phyloP scores from a whole-genome alignment of 2,888 invertebrate species.

The Protonemura montana region DNA sequence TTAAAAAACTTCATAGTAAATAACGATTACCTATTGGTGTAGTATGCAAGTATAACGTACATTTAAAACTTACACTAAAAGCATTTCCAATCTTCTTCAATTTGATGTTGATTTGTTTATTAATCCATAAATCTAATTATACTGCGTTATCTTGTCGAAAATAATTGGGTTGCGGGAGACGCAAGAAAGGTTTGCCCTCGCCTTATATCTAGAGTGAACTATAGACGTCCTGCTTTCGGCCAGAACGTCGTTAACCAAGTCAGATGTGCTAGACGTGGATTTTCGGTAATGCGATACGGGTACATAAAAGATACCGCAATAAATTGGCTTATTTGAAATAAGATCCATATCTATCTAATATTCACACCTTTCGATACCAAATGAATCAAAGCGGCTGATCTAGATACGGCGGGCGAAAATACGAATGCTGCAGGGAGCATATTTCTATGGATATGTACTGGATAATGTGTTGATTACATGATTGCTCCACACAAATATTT shows the following conservation, averaged over 20 bases:
- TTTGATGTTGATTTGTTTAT: slow-evolving; percentile 23
- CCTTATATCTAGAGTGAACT: neutral
- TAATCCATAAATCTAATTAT: slow-evolving; percentile 20
- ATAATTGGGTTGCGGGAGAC: slow-evolving; percentile 32
- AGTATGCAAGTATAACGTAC: too few relatives aligned
- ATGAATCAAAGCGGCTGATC: neutral
- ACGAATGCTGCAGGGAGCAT: neutral
- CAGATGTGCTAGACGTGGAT: neutral
- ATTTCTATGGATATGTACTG: neutral
- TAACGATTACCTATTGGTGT: too few relatives aligned
- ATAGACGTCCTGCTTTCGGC: neutral
- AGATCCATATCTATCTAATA: slow-evolving; percentile 24
- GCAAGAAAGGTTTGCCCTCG: neutral
- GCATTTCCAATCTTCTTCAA: neutral
- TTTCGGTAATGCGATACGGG: neutral
- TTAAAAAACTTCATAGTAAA: too few relatives aligned
- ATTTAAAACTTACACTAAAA: neutral
- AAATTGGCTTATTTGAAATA: slow-evolving; percentile 35
- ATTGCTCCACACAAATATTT: neutral
- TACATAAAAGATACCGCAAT: slow-evolving; percentile 5
- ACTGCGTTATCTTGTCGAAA: slow-evolving; percentile 35
- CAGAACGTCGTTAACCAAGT: neutral
- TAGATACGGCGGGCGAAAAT: neutral
- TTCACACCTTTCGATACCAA: slow-evolving; percentile 13
- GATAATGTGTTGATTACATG: neutral